Evolutionary conservation across 2,797 vertebrate genomes (phyloP), one percentile per base, ranked within the genome.

Genomic region (Falco concolor): DNA sequence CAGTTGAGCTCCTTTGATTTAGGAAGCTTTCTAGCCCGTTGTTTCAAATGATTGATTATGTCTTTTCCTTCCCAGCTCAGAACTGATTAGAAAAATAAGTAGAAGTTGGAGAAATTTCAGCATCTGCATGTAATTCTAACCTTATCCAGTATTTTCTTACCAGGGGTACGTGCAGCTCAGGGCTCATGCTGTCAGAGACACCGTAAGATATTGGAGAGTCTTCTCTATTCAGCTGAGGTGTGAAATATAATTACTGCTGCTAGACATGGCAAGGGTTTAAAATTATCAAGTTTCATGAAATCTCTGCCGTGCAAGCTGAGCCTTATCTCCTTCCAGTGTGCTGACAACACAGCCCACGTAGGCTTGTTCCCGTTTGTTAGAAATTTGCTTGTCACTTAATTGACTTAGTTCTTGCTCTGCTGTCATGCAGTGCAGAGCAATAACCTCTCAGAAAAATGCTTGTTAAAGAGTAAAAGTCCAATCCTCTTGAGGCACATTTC

Each of bases 171-270:
- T 7, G 1, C 42, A 64, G 68, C 49, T 68, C 30, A 4, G 1
- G 12, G 0, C 17, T 63, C 72, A 60, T 38, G 52, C 65, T 24
- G 38, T 28, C 49, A 64, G 80, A 83, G 42, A 47, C 32, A 24
- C 22, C 0, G 0, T 23, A 5, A 78, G 44, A 27, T 83, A 74
- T 0, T 14, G 34, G 45, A 90, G 50, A 52, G 64, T 12, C 34
- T 59, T 56, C 81, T 85, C 57, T 60, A 28, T 40, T 86, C 67
- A 75, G 54, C 61, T 0, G 1, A 92, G 45, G 38, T 77, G 68
- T 80, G 92, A 81, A 89, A 76, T 69, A 12, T 13, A 86, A 92
- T 92, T 63, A 63, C 30, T 21, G n/a, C 59, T 82, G 67, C 38
- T 69, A 61, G 77, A 72, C 70, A 73, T n/a, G 23, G 52, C 27